Evolutionary conservation across 2,888 invertebrate species (phyloP).

Genomic region (Synergus japonicus): DNA sequence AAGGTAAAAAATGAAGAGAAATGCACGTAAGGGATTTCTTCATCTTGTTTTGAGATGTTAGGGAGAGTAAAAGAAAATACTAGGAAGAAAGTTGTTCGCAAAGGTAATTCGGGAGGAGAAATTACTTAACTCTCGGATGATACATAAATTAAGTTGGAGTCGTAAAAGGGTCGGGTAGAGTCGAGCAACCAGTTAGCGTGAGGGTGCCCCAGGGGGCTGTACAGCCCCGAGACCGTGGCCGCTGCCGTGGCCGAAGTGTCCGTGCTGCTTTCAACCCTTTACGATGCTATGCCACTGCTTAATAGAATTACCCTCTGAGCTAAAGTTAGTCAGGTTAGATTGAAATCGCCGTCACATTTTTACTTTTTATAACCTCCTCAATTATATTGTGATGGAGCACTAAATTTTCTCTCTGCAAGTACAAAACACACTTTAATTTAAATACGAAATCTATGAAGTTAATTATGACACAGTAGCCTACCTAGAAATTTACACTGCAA

Average conservation of each 20-base stretch:
- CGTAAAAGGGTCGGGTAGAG: slow-evolving; percentile 75
- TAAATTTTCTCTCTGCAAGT: not conserved
- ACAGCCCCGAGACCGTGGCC: slow-evolving; percentile 61
- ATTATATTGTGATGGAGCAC: slow-evolving; percentile 24
- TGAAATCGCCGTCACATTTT: slow-evolving; percentile 75
- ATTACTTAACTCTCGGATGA: slow-evolving; percentile 78
- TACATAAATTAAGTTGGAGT: slow-evolving; percentile 77
- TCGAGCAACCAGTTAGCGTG: slow-evolving; percentile 77
- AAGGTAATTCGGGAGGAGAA: slow-evolving; percentile 74
- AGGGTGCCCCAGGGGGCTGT: slow-evolving; percentile 77
- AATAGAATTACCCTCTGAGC: slow-evolving; percentile 77
- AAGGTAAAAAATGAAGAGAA: not conserved
- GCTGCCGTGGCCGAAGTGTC: slow-evolving; percentile 56
- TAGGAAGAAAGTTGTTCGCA: slow-evolving; percentile 64
- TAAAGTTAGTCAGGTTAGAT: slow-evolving; percentile 72
- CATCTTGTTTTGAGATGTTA: slow-evolving; percentile 27
- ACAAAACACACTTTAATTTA: not conserved
- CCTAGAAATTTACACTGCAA: too few relatives aligned
- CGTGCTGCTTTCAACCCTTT: slow-evolving; percentile 72
- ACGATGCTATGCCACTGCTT: slow-evolving; percentile 74
- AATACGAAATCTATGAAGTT: not conserved
- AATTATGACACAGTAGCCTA: not conserved
- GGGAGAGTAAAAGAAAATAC: slow-evolving; percentile 49
- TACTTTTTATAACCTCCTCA: slow-evolving; percentile 51
- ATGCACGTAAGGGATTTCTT: slow-evolving; percentile 42